Evolutionary conservation across 2,113 vertebrate species (phyloP), one percentile per base, ranked within the genome.

Genomic region (Saguinus imperator): DNA sequence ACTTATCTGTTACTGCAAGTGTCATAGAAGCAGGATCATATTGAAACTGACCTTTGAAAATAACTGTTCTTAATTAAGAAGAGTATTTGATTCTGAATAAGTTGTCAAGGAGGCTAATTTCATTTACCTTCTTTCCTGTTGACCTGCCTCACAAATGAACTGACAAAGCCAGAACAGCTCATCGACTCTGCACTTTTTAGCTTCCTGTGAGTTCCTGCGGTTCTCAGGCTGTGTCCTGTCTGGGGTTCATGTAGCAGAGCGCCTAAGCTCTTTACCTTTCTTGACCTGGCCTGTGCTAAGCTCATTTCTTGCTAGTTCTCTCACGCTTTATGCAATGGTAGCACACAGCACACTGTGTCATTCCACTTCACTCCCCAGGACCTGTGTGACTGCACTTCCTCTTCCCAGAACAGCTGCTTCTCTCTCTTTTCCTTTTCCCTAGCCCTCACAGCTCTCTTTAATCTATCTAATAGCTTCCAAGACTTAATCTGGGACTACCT

Each of bases 31-130:
- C 20, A 66, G 61, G 92, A 40, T 88, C 45, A 80, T 43, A 55
- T n/a, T 68, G 70, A 85, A 95, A 57, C 13, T 92, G 75, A 90
- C 77, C 72, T 96, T 96, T 92, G 73, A 88, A 93, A 91, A 77
- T 66, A 93, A 77, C 82, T 75, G 61, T n/a, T 83, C 37, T 96
- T 93, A 91, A 88, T 88, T 80, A 94, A 94, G 75, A 93, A 61
- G 27, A 72, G 70, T 27, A 45, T 93, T 95, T 83, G 50, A 92
- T 86, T 88, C 61, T 64, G 61, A 10, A 18, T 64, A 64, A 77
- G 52, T 84, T 2, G 1, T 86, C 57, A 64, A 86, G 79, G 87
- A 45, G 37, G 21, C 79, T 77, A 64, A 89, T 96, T 94, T 80
- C 50, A n/a, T 80, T 91, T 89, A 21, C 1, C 18, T 48, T 81